Evolutionary conservation across 2,113 vertebrate species (phyloP), one percentile per base, ranked within the genome.

Genomic region (Spizaetus ornatus): DNA sequence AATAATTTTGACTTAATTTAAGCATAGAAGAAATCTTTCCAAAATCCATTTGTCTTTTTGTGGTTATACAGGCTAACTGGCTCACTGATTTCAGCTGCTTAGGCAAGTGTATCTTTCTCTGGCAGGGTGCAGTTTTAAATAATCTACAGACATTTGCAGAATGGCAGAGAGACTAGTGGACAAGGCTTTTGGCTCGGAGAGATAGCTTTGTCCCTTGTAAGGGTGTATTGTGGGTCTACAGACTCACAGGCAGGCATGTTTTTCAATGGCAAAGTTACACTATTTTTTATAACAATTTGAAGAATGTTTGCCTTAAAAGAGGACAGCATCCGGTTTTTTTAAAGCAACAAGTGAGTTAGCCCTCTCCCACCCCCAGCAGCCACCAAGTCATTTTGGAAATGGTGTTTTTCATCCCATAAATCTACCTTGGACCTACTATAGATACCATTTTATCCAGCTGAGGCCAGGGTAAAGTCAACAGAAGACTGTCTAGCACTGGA

Each of bases 381-480:
- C 69, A 2, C 4, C 29, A 5, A 19, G 4, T 25, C 5, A 29
- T 36, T 2, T 56, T 88, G 83, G 43, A 26, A 73, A 31, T 11
- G 53, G 27, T 1, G 1, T 15, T 67, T 67, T 43, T 11, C 22
- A 31, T 34, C 32, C 61, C 38, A 29, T 45, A 25, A 11, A 19
- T 21, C n/a, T n/a, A 19, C 29, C 52, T 43, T 40, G n/a, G 45
- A 26, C 26, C 23, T 50, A 7, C 59, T 52, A 0, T 3, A 32
- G 59, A 23, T 61, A 21, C n/a, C 11, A 1, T 9, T 19, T 31
- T 36, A 40, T 18, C 18, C 45, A 32, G 13, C 38, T 47, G 42
- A 3, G 42, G 34, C n/a, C 34, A n/a, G 69, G 1, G 4, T 31
- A 10, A 15, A 18, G 40, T 11, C 0, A 5, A 1, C 1, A 3